A percentile compares a stretch with the other conserved stretches of the same genome.
These are phyloP conservation scores for Cotesia congregata DNA, from an alignment of 2,888 invertebrate genomes.

Conservation along the genomic window DNA sequence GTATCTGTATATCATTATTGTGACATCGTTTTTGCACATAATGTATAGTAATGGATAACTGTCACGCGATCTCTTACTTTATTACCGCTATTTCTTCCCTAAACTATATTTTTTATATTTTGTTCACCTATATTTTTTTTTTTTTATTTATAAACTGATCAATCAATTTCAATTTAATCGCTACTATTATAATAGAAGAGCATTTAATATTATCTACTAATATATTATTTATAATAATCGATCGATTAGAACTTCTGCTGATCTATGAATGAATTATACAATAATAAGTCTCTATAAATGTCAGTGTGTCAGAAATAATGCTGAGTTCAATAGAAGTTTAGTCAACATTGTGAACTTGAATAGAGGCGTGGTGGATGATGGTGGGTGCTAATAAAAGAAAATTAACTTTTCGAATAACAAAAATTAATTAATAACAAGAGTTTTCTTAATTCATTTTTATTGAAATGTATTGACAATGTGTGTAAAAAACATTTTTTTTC, in stretches of 20 bases:
- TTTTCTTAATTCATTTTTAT: background rate
- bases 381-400: background rate
- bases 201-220: background rate
- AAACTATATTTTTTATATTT: background rate
- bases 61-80: constrained; percentile 15
- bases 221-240: background rate
- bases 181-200: background rate
- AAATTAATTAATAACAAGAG: too few relatives aligned
- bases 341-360: background rate
- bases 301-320: constrained; percentile 53
- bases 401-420: background rate
- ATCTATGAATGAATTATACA: background rate
- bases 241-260: background rate
- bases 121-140: background rate
- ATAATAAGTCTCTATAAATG: constrained; percentile 53
- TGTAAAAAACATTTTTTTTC: too few relatives aligned
- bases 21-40: constrained; percentile 3
- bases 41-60: background rate
- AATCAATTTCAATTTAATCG: background rate
- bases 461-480: too few relatives aligned
- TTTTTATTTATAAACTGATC: background rate
- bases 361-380: background rate
- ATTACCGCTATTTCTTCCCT: background rate
- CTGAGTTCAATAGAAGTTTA: background rate
- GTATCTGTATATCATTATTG: constrained; percentile 7